Base-by-base conservation (phyloP, 2,888 invertebrate genomes). In the Pyrrhosoma nymphula region DNA sequence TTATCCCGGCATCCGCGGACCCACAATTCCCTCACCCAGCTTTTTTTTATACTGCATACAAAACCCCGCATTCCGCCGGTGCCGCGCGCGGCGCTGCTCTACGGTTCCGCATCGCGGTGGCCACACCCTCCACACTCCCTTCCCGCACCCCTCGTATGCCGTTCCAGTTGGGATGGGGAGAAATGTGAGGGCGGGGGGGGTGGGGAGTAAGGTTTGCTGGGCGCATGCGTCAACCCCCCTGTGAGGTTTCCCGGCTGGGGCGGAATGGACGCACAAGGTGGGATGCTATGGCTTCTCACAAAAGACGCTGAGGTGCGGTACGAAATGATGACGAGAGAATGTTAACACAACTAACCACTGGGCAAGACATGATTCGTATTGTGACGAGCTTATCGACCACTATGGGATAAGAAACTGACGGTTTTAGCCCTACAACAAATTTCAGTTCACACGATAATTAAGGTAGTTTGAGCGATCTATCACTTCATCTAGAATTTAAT, bases 261-360 rank as follows among this genome's bases (percentile, higher is more conserved):
- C 95, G 96, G 95, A 96, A 96, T 96, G 55, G n/a, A 89, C 96
- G 96, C 96, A 96, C 96, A 96, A 96, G 96, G 96, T 96, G 96
- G 82, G 82, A 18, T 16, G 10, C 26, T 30, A 82, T 26, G 82
- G 82, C 18, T 82, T 16, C 82, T 14, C 35, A 82, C 30, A 82
- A 82, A 35, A 18, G 82, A 26, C 16, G 30, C 12, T 18, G 18
- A 82, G 82, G 16, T 16, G 16, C 82, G 16, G 18, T 69, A n/a
- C 3, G 82, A 82, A 82, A 18, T 35, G n/a, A 35, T 82, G 12
- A 0, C 35, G 18, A 35, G 35, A 16, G 26, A 35, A 82, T 16
- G 35, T 82, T 35, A 3, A 3, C 35, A 14, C 8, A 82, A 18
- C 82, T 82, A 82, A 26, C 26, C 69, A 23, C 23, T 69, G 18